Conservation (phyloP, 2,888 invertebrate genomes). For the Sphaerophoria taeniata region DNA sequence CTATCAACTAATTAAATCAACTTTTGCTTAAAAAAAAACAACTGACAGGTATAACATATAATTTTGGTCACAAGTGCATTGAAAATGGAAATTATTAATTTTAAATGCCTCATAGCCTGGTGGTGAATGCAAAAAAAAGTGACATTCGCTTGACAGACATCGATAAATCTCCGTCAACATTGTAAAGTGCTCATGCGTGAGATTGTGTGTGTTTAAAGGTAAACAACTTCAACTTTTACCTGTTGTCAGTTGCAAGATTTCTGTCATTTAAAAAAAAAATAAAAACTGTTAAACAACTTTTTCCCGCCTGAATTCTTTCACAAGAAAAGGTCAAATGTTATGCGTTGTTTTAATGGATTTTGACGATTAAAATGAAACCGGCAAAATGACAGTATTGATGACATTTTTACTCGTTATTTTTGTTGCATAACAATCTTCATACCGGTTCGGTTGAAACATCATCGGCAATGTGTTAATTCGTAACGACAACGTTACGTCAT, state of each 20-base stretch:
- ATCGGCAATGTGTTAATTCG: slow-evolving; percentile 9
- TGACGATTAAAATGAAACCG: slow-evolving; percentile 5
- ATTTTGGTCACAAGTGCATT: slow-evolving; percentile 6
- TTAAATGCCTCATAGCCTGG: background rate
- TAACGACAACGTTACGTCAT: slow-evolving; percentile 51
- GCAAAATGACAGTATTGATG: slow-evolving; percentile 25
- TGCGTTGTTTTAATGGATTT: background rate
- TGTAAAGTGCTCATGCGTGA: background rate
- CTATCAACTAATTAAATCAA: slow-evolving; percentile 25
- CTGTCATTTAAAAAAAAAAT: background rate
- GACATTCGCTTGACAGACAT: slow-evolving; percentile 38
- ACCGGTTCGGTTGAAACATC: slow-evolving; percentile 21
- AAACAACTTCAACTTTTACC: slow-evolving; percentile 60
- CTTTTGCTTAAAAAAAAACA: slow-evolving; percentile 5
- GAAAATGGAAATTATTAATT: slow-evolving; percentile 18
- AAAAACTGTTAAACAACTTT: background rate
- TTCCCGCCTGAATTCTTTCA: slow-evolving; percentile 20
- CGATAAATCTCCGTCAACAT: slow-evolving; percentile 22
- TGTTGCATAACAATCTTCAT: slow-evolving; percentile 13
- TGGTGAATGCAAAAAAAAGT: background rate
- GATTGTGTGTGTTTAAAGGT: slow-evolving; percentile 42
- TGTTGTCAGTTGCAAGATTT: slow-evolving; percentile 12
- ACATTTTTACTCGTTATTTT: background rate
- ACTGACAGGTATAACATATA: slow-evolving; percentile 19
- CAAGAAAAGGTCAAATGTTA: slow-evolving; percentile 27